phyloP scores from a whole-genome alignment of 2,797 vertebrate species.

The Loris lydekkerianus region DNA sequence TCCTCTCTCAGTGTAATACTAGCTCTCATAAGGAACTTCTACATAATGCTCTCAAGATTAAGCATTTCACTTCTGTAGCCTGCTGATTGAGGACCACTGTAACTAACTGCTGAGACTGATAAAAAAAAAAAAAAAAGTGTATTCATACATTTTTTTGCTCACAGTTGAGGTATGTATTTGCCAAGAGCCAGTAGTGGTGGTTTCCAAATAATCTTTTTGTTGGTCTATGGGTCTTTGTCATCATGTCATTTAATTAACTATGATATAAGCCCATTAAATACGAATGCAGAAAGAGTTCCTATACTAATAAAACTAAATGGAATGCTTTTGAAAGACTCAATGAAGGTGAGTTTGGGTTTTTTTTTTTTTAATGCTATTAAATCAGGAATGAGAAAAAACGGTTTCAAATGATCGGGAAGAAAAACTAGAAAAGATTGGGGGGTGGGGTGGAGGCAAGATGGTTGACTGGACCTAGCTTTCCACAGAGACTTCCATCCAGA shows the following conservation, averaged over 20 bases:
- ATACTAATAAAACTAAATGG: slow-evolving; percentile 5
- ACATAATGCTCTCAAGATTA: not conserved
- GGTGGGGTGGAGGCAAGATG: too few species aligned
- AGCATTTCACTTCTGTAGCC: not conserved
- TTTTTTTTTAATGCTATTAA: slow-evolving; percentile 22
- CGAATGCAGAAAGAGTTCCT: not conserved
- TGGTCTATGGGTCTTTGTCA: not conserved
- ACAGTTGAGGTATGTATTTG: not conserved
- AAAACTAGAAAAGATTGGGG: not conserved
- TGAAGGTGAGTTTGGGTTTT: not conserved
- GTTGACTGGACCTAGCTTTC: too few species aligned
- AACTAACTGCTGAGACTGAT: not conserved
- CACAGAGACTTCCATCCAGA: too few species aligned
- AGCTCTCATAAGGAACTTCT: not conserved
- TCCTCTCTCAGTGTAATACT: not conserved
- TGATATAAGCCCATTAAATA: slow-evolving; percentile 48
- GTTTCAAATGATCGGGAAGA: not conserved
- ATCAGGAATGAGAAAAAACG: not conserved
- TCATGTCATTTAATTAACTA: slow-evolving; percentile 9
- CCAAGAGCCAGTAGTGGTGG: not conserved
- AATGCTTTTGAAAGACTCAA: not conserved
- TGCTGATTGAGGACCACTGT: not conserved
- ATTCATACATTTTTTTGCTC: not conserved
- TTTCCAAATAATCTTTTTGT: not conserved
- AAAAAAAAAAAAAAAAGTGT: not conserved